Base-by-base conservation (phyloP, 2,113 vertebrate genomes). In the Pogona vitticeps region DNA sequence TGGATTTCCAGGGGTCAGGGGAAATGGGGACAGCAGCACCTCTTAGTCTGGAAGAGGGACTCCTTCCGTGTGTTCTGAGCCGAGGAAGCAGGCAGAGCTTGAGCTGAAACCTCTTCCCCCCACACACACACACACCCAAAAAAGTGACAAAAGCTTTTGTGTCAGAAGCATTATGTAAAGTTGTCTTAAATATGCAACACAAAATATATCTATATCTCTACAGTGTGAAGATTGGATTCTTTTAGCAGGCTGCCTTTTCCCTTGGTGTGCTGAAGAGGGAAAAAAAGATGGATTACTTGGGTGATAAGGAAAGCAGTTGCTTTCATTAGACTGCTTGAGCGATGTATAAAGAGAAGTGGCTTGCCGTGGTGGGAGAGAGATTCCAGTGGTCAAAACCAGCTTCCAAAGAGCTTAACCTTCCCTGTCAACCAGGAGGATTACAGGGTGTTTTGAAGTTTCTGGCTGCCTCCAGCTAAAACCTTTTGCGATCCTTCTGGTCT, bases 111-210 rank as follows among this genome's bases (percentile, higher is more conserved):
- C 33, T 0, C 2, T 31, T 10, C 52, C n/a, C n/a, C n/a, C n/a
- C n/a, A n/a, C n/a, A n/a, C n/a, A n/a, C n/a, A n/a, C n/a, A n/a
- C n/a, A n/a, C n/a, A n/a, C n/a, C n/a, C n/a, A 33, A 81, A 85
- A 23, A 70, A 56, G 68, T 42, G 0, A 38, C 46, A 87, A 83
- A 90, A 92, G 58, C 56, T 90, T 68, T 82, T 78, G 58, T 92
- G 82, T 92, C 10, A 1, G 85, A 90, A 93, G 61, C 79, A 1
- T 94, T 87, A 77, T 93, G 92, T 95, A 92, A 94, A 94, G 73
- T 93, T 92, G 90, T 94, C 92, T 94, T 92, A 94, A 95, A 94
- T 93, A 94, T 92, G 94, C 92, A 94, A 93, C 88, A 72, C 90
- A 94, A 52, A 95, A 95, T 95, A 95, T 61, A 95, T 76, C 86